Conservation (phyloP, 2,113 vertebrate genomes). For the Stictonetta naevosa region DNA sequence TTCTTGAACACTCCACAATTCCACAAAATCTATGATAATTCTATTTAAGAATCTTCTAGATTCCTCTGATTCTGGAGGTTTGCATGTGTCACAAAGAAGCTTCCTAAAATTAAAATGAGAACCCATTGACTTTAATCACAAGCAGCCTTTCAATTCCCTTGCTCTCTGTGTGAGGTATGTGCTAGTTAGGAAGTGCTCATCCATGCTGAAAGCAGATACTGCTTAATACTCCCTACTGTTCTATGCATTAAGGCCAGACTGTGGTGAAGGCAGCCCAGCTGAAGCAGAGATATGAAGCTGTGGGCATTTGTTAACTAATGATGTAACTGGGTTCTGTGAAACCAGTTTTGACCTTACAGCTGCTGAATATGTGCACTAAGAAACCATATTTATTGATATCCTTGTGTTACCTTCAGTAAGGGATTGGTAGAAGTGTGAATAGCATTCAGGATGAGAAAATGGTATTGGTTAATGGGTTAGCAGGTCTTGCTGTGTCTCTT, state of each 20-base stretch:
- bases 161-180: background rate
- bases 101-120: background rate
- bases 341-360: background rate
- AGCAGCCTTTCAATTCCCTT: background rate
- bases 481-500: background rate
- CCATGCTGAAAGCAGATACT: background rate
- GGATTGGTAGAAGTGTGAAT: background rate
- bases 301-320: background rate
- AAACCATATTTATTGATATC: background rate
- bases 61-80: background rate
- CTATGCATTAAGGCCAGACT: background rate
- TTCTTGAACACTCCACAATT: background rate
- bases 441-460: background rate
- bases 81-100: background rate
- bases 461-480: background rate
- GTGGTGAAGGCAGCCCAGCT: background rate
- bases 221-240: background rate
- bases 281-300: background rate
- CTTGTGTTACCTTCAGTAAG: background rate
- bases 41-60: background rate
- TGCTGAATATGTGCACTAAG: background rate
- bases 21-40: background rate
- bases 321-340: background rate
- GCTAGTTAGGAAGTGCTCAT: background rate
- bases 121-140: background rate